Percentiles rank a stretch among this genome's conserved stretches.
These are phyloP conservation scores for Datnioides undecimradiatus DNA, from an alignment of 2,113 vertebrate genomes.

Conservation along the genomic window DNA sequence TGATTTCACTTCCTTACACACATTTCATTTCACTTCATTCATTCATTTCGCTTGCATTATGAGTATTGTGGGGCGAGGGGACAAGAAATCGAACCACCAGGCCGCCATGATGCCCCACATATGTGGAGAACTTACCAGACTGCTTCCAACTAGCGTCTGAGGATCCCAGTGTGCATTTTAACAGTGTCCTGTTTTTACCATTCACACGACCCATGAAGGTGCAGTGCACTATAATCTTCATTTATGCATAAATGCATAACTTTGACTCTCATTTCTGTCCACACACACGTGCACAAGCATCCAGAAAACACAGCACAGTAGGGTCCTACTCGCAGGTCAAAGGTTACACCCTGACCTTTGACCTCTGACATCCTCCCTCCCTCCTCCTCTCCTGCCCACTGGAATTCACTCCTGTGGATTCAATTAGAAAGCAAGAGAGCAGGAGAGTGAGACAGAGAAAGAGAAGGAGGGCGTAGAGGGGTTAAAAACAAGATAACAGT, in stretches of 20 bases:
- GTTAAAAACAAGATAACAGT: conserved; percentile 62
- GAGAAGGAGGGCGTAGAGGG: conserved; percentile 4
- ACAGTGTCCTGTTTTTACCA: too few species aligned
- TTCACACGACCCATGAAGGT: too few species aligned
- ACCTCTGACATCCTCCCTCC: conserved; percentile 60
- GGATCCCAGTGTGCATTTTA: not conserved
- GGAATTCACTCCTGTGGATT: conserved; percentile 80
- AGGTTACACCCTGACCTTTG: conserved; percentile 68
- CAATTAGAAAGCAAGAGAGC: conserved; percentile 63
- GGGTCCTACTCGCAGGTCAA: conserved; percentile 61
- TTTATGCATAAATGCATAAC: conserved; percentile 43
- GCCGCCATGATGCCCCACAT: not conserved
- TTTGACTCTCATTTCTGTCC: conserved; percentile 41
- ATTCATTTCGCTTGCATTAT: not conserved
- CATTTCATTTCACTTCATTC: not conserved
- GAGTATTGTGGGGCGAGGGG: not conserved
- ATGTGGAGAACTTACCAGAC: not conserved
- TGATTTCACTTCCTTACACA: not conserved
- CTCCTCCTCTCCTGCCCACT: conserved; percentile 50
- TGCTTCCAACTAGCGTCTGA: too few species aligned
- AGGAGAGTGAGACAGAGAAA: conserved; percentile 21
- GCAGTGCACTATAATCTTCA: conserved; percentile 45
- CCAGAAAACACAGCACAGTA: conserved; percentile 59
- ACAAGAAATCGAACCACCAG: not conserved
- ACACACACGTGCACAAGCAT: conserved; percentile 6